These are phyloP conservation scores for Melangyna quadrimaculata DNA, from an alignment of 2,888 invertebrate species.

Conservation along the genomic window DNA sequence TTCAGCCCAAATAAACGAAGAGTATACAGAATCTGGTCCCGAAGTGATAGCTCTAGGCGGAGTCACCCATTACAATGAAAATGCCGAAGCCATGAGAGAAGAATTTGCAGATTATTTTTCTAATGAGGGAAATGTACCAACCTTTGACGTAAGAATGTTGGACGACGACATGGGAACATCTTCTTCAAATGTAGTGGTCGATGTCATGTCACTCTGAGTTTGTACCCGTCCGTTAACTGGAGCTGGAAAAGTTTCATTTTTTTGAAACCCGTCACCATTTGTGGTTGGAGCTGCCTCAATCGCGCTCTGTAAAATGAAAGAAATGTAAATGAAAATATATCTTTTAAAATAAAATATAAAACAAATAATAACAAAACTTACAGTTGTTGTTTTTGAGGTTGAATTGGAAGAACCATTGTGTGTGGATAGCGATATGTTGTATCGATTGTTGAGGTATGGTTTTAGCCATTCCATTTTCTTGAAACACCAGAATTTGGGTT, in stretches of 20 bases:
- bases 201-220: slow-evolving; percentile 44
- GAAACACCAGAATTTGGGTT: slow-evolving; percentile 63
- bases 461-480: slow-evolving; percentile 62
- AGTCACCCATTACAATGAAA: slow-evolving; percentile 18
- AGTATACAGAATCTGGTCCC: neutral
- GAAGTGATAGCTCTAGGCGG: slow-evolving; percentile 24
- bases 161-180: slow-evolving; percentile 42
- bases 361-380: slow-evolving; percentile 20
- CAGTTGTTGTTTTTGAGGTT: neutral
- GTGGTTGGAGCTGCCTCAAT: neutral
- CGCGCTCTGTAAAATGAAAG: neutral
- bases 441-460: slow-evolving; percentile 31
- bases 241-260: neutral
- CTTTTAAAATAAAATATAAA: neutral
- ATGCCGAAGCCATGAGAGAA: slow-evolving; percentile 49
- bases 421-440: neutral
- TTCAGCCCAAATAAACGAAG: neutral
- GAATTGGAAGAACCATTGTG: neutral
- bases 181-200: slow-evolving; percentile 45
- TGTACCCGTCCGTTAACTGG: neutral
- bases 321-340: neutral
- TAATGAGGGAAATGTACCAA: slow-evolving; percentile 53
- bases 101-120: slow-evolving; percentile 59
- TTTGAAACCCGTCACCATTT: neutral
- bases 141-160: slow-evolving; percentile 58